Base-by-base conservation (phyloP, 1,140 invertebrate genomes). In the Bactericera cockerelli region DNA sequence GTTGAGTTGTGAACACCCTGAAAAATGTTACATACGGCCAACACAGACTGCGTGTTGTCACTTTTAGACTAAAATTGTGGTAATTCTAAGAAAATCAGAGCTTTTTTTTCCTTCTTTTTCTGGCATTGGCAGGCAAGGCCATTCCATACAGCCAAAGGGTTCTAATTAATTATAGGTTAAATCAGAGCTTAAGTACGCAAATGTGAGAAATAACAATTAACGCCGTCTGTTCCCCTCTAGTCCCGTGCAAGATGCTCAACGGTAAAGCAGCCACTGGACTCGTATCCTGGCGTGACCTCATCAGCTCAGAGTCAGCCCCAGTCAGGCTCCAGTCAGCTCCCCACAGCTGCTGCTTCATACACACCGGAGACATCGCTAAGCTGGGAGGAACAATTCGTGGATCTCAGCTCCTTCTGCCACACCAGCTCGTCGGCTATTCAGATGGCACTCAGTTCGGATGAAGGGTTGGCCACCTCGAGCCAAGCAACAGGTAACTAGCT, bases 211-310 rank as follows among this genome's bases (percentile, higher is more conserved):
- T n/a, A n/a, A n/a, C n/a, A n/a, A n/a, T n/a, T n/a, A n/a, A n/a
- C n/a, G n/a, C n/a, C n/a, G n/a, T n/a, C n/a, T n/a, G n/a, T 49
- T n/a, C 8, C 22, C 22, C 19, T 49, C 22, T 22, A 49, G 42
- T 49, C 42, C 42, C 42, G 42, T 49, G 42, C 42, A 49, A 49
- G 42, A 49, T 49, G 42, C 42, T 49, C 42, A 16, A 49, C 42
- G 42, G 42, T 49, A 49, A 49, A 49, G 42, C 42, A 49, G 42
- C 19, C 19, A 49, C 22, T 49, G 42, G 42, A 49, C 19, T 10
- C 42, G 8, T 49, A 16, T 49, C 42, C 6, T 49, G 42, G 42
- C 42, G 42, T 49, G 42, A 49, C n/a, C 6, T 49, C 42, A 6
- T 49, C 22, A 49, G 42, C 42, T 8, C 42, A 8, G 42, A 22